A percentile compares a stretch with the other conserved stretches of the same genome.
Conservation (phyloP, 2,113 vertebrate genomes). For the Saguinus imperator region DNA sequence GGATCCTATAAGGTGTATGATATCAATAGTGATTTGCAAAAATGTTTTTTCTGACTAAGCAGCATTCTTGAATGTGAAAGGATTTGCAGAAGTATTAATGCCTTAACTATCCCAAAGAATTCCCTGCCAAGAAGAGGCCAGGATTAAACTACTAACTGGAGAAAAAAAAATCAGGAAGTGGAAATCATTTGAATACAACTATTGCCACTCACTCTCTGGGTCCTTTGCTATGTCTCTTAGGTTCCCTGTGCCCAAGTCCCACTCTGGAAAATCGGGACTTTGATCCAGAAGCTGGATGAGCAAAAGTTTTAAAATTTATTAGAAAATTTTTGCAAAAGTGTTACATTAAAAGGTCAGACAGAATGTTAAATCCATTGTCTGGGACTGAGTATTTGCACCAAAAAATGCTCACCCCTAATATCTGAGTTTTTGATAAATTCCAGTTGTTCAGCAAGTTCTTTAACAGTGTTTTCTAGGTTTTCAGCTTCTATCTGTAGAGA, state of each 20-base stretch:
- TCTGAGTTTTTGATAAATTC: constrained; percentile 98
- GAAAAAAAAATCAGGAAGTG: not conserved
- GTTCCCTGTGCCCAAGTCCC: not conserved
- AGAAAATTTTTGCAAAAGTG: not conserved
- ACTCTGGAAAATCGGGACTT: not conserved
- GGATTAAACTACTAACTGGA: not conserved
- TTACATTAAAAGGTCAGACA: constrained; percentile 39
- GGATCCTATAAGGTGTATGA: not conserved
- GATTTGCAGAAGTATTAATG: not conserved
- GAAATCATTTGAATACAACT: not conserved
- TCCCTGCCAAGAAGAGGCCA: not conserved
- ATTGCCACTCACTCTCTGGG: not conserved
- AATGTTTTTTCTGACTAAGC: constrained; percentile 12
- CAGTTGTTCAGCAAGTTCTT: constrained; percentile 92
- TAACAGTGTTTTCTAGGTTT: constrained; percentile 88
- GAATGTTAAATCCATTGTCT: constrained; percentile 30
- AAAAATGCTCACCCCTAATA: constrained; percentile 88
- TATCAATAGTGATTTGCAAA: not conserved
- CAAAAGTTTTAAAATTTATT: not conserved
- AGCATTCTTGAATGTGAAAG: constrained; percentile 31
- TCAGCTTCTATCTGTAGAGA: constrained; percentile 87
- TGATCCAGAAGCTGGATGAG: not conserved
- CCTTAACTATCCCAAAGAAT: not conserved
- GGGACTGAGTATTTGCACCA: constrained; percentile 30
- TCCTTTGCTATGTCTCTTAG: not conserved